Evolutionary conservation across 2,113 vertebrate species (phyloP), one percentile per base, ranked within the genome.

Genomic region (Trinectes maculatus): DNA sequence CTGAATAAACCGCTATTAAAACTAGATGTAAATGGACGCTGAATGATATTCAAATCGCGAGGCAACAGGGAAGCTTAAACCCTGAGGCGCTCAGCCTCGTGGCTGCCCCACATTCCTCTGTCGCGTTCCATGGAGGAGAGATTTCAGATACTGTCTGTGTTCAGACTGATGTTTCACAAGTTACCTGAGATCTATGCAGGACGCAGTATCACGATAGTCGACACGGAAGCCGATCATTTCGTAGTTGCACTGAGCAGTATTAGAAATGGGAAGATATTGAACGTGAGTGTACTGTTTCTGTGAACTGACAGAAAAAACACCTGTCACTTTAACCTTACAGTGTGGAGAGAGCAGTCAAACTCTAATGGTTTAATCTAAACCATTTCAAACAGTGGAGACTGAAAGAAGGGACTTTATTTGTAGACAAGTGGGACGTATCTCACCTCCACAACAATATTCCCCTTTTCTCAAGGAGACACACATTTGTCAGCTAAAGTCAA

Each of bases 1-100:
- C 67, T 88, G 86, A 88, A 76, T 88, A 89, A 85, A 84, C 67
- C 56, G 52, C 86, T 84, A 80, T 90, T 88, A 88, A 87, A 88
- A 83, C 80, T 76, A 71, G 58, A 87, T 88, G 83, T 79, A 86
- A 87, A 89, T 86, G 77, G 85, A 69, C 46, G 22, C 42, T 78
- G 75, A 86, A 78, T 59, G 66, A 84, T 84, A 88, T 84, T 88
- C 51, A 86, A 87, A 88, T 89, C 44, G 62, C 61, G 57, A 82
- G 77, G 79, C 82, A 86, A 79, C 62, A 65, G 73, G 67, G 73
- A 81, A 69, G 77, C 70, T 76, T 36, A 46, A 75, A 80, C 85
- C 87, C 89, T 43, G 82, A 85, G 82, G 90, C 74, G 33, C 69
- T 42, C 21, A 53, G 67, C 68, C 79, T 81, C 74, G 29, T 15